Percentiles rank a stretch among this genome's conserved stretches.
Evolutionary conservation across 1,140 invertebrate genomes (phyloP).

Genomic region (Cherax quadricarinatus): DNA sequence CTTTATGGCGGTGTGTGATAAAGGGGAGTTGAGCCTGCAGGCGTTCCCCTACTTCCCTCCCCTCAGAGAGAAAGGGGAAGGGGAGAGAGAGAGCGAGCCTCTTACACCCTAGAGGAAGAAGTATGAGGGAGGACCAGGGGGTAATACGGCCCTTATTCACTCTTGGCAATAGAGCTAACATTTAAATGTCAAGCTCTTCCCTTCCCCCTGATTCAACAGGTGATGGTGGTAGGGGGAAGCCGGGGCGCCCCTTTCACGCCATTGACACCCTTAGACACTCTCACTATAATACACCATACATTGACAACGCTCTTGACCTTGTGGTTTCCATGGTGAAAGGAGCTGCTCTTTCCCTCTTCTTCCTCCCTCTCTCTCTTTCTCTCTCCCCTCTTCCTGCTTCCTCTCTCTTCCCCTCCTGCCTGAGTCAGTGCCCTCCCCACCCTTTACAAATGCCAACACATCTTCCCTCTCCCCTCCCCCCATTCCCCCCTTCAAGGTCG

Average conservation of each 20-base stretch:
- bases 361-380: neutral
- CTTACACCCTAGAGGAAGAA: slow-evolving; percentile 47
- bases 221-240: slow-evolving; percentile 73
- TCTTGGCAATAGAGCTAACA: slow-evolving; percentile 65
- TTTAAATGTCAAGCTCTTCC: slow-evolving; percentile 73
- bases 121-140: slow-evolving; percentile 71
- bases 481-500: slow-evolving; percentile 39
- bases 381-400: neutral
- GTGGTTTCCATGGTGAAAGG: slow-evolving; percentile 41
- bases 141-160: slow-evolving; percentile 48
- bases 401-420: neutral
- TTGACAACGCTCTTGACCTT: slow-evolving; percentile 59
- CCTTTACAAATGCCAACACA: slow-evolving; percentile 9
- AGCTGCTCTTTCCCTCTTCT: slow-evolving; percentile 18
- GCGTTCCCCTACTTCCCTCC: slow-evolving; percentile 33
- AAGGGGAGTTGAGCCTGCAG: slow-evolving; percentile 38
- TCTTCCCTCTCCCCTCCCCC: neutral
- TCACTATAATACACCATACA: neutral
- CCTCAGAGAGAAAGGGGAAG: slow-evolving; percentile 48
- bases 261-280: slow-evolving; percentile 28
- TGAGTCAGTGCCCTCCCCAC: slow-evolving; percentile 1
- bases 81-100: slow-evolving; percentile 48
- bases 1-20: neutral
- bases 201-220: slow-evolving; percentile 54
- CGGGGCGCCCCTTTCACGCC: slow-evolving; percentile 47